Evolutionary conservation across 2,888 invertebrate genomes (phyloP), one percentile per base, ranked within the genome.

Genomic region (Polymixis flavicincta): DNA sequence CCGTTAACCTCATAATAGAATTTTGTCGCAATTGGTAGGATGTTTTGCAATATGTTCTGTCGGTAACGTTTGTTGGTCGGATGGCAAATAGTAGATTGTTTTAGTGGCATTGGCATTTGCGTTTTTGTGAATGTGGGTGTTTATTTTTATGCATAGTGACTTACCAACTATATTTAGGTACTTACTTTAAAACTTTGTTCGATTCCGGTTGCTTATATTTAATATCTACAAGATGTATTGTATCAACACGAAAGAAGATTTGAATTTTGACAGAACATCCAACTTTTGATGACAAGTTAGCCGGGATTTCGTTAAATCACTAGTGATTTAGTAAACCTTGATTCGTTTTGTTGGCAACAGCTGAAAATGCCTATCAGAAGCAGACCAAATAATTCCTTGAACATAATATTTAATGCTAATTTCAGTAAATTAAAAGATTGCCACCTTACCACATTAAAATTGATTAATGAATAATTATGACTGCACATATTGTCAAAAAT

Each of bases 21-120:
- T 13, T 59, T 42, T 83, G 84, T 69, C 52, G 84, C 42, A 82
- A 82, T 65, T 32, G 48, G 66, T 22, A n/a, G 83, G 83, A 80
- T 71, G 59, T 83, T 57, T 83, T n/a, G 84, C 60, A 82, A 82
- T 50, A 11, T 45, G n/a, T 74, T 63, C 17, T 61, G 71, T 66
- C 55, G 80, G 55, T 71, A 37, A 7, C 13, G 4, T 78, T 55
- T 64, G 59, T 1, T 57, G 11, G 45, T 72, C 19, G 71, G n/a
- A 37, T 42, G 37, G 54, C 1, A n/a, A 52, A 57, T 48, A 28
- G 37, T 61, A 22, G 25, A 42, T 50, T n/a, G 37, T 59, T 71
- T 50, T 50, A 0, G 3, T 28, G n/a, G 71, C 19, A 76, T 50
- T 76, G n/a, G 57, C 13, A 19, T 42, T 66, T 28, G 19, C 9